Evolutionary conservation across 2,888 invertebrate species (phyloP).

Genomic region (Plagodis dolabraria): DNA sequence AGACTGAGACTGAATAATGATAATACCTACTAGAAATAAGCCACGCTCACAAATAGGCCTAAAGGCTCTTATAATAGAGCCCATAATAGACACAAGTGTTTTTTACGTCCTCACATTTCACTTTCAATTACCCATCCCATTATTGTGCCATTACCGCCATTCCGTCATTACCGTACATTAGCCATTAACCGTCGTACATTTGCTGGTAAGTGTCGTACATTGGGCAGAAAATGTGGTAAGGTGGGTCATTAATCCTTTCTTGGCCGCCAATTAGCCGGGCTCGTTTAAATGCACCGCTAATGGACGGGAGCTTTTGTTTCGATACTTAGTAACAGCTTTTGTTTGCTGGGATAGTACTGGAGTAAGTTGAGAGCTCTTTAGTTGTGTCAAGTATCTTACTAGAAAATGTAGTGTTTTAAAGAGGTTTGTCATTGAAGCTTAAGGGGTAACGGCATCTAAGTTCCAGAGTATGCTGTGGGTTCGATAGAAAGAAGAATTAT

Average conservation of each 20-base stretch:
- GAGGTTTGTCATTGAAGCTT: too few relatives aligned
- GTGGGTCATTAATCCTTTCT: constrained; percentile 5
- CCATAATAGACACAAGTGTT: too few relatives aligned
- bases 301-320: constrained; percentile 29
- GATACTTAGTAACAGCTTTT: constrained; percentile 14
- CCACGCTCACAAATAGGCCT: too few relatives aligned
- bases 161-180: constrained; percentile 4
- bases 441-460: too few relatives aligned
- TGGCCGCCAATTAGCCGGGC: constrained; percentile 16
- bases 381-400: neutral
- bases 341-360: constrained; percentile 4
- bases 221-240: neutral
- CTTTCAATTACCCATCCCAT: neutral
- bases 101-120: neutral
- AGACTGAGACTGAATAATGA: too few relatives aligned
- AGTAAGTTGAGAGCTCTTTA: constrained; percentile 10
- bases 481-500: too few relatives aligned
- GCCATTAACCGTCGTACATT: constrained; percentile 5
- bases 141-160: neutral
- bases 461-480: too few relatives aligned
- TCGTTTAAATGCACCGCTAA: constrained; percentile 34
- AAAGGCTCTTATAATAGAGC: too few relatives aligned
- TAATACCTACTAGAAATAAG: too few relatives aligned
- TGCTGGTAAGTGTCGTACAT: neutral
- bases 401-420: too few relatives aligned